These are phyloP conservation scores for Idaea straminata DNA, from an alignment of 2,888 invertebrate species.

Conservation along the genomic window DNA sequence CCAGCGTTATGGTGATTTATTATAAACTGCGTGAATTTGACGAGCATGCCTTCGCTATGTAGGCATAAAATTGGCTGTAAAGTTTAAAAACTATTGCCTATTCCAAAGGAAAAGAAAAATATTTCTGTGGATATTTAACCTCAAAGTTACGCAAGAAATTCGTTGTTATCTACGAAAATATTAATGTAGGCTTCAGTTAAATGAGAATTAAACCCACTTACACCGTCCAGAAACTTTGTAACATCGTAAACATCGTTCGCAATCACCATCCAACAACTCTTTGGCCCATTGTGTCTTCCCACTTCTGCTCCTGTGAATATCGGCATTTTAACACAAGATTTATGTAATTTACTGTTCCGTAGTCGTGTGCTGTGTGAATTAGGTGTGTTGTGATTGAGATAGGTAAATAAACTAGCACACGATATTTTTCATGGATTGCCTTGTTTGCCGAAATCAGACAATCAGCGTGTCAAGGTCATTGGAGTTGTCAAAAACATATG, in stretches of 20 bases:
- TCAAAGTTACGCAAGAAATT: not conserved
- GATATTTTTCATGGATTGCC: not conserved
- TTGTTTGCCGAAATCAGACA: not conserved
- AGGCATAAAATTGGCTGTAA: too few relatives aligned
- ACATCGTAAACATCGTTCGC: constrained; percentile 91
- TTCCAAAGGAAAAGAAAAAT: not conserved
- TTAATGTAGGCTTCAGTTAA: not conserved
- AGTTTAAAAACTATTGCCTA: too few relatives aligned
- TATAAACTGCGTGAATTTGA: too few relatives aligned
- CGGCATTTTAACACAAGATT: not conserved
- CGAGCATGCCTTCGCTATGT: too few relatives aligned
- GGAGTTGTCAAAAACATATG: not conserved
- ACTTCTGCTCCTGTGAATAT: not conserved
- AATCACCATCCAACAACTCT: constrained; percentile 84
- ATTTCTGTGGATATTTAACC: not conserved
- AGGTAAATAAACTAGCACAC: not conserved
- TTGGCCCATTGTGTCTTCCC: constrained; percentile 1
- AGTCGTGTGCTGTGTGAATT: not conserved
- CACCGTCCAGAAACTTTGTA: constrained; percentile 87
- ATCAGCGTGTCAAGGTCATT: not conserved
- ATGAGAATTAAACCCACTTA: constrained; percentile 48
- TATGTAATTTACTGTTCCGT: not conserved
- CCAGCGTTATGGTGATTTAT: too few relatives aligned
- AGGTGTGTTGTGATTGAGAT: constrained; percentile 41
- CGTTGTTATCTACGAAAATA: not conserved